phyloP scores from a whole-genome alignment of 2,113 vertebrate genomes.

The Arvicanthis niloticus region DNA sequence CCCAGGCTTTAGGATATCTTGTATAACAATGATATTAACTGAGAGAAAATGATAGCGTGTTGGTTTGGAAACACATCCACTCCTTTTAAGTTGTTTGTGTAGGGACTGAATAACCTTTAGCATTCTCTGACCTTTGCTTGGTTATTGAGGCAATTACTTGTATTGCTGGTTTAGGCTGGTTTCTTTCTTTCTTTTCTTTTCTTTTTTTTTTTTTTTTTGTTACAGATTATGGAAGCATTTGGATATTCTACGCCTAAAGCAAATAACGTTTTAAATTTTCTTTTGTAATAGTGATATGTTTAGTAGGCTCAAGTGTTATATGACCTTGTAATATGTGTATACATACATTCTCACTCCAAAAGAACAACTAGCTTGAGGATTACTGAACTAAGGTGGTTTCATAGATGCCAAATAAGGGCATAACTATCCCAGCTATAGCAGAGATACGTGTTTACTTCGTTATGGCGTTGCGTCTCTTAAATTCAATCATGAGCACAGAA shows the following conservation, averaged over 20 bases:
- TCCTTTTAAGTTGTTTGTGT: constrained; percentile 13
- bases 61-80: not conserved
- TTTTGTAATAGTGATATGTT: not conserved
- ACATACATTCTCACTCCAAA: not conserved
- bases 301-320: not conserved
- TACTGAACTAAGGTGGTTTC: not conserved
- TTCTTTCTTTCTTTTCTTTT: not conserved
- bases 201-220: not conserved
- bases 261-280: not conserved
- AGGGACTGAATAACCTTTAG: constrained; percentile 26
- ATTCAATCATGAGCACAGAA: constrained; percentile 14
- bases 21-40: constrained; percentile 46
- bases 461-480: not conserved
- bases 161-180: constrained; percentile 33
- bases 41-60: constrained; percentile 60
- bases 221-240: constrained; percentile 1
- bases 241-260: not conserved
- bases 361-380: not conserved
- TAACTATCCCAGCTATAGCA: not conserved
- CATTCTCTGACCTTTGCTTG: constrained; percentile 15
- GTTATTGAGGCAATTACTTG: constrained; percentile 37
- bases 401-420: not conserved
- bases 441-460: constrained; percentile 4
- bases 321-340: not conserved
- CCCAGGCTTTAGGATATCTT: constrained; percentile 56